phyloP scores from a whole-genome alignment of 2,113 vertebrate species.

The Crocuta crocuta region DNA sequence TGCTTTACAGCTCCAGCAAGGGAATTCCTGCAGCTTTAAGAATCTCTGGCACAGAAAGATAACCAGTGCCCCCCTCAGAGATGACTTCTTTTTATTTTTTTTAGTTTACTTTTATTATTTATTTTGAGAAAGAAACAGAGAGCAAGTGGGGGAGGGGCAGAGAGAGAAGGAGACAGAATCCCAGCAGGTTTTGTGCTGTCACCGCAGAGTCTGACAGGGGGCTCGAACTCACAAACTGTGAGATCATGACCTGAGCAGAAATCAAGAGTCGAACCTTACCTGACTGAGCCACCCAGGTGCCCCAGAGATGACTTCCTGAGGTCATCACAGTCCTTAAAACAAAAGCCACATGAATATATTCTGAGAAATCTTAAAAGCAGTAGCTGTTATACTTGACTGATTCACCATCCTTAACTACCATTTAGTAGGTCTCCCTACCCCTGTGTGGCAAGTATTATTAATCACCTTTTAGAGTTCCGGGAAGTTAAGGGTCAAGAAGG shows the following conservation, averaged over 20 bases:
- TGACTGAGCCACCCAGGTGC: too few species aligned
- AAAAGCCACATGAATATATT: neutral
- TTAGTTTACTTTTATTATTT: too few species aligned
- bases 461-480: neutral
- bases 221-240: too few species aligned
- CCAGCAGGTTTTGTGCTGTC: too few species aligned
- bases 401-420: neutral
- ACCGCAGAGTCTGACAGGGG: too few species aligned
- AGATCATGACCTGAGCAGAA: too few species aligned
- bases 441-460: neutral
- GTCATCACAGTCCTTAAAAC: neutral
- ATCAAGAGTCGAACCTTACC: too few species aligned
- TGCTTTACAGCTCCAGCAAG: neutral
- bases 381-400: neutral
- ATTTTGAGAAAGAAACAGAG: too few species aligned
- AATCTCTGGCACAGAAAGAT: neutral
- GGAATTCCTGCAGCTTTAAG: neutral
- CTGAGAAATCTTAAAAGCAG: slow-evolving; percentile 40
- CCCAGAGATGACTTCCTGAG: slow-evolving; percentile 34
- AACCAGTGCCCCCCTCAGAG: neutral
- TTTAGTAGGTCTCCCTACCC: neutral
- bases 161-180: too few species aligned
- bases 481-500: neutral
- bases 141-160: too few species aligned
- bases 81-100: neutral